Conservation (phyloP, 1,140 invertebrate genomes). For the Zaprionus vittiger region DNA sequence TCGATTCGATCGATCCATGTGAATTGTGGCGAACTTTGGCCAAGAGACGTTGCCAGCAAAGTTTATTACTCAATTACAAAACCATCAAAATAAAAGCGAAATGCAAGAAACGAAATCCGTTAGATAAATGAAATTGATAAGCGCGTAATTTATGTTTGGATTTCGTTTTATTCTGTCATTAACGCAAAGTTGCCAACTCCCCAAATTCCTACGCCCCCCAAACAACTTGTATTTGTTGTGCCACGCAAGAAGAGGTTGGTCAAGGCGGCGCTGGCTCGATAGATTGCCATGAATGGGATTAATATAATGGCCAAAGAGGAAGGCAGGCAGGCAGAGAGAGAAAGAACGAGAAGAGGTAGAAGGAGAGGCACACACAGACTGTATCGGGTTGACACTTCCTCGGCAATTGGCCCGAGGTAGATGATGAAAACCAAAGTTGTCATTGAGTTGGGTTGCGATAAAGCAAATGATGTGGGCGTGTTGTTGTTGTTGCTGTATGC, state of each 20-base stretch:
- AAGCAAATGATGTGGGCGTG: constrained; percentile 33
- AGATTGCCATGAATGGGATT: constrained; percentile 15
- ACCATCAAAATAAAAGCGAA: constrained; percentile 78
- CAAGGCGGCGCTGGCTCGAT: not conserved
- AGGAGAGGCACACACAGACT: not conserved
- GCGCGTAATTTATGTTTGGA: constrained; percentile 84
- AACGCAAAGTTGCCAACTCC: constrained; percentile 70
- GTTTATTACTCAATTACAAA: constrained; percentile 84
- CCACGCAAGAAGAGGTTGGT: constrained; percentile 10
- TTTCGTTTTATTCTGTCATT: constrained; percentile 84
- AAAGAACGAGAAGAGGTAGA: not conserved
- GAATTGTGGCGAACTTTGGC: constrained; percentile 48
- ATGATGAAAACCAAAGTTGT: constrained; percentile 3
- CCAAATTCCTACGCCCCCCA: not conserved
- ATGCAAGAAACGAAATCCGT: constrained; percentile 67
- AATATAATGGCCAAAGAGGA: not conserved
- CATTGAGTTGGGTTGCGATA: constrained; percentile 21
- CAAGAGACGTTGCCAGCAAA: constrained; percentile 60
- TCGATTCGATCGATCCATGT: not conserved
- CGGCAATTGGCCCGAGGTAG: constrained; percentile 5
- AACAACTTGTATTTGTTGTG: constrained; percentile 1
- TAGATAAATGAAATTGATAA: constrained; percentile 84
- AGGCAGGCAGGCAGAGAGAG: not conserved
- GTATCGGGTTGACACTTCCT: constrained; percentile 16
- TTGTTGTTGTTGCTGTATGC: not conserved